Evolutionary conservation across 2,113 vertebrate species (phyloP), one percentile per base, ranked within the genome.

Genomic region (Osmerus eperlanus): DNA sequence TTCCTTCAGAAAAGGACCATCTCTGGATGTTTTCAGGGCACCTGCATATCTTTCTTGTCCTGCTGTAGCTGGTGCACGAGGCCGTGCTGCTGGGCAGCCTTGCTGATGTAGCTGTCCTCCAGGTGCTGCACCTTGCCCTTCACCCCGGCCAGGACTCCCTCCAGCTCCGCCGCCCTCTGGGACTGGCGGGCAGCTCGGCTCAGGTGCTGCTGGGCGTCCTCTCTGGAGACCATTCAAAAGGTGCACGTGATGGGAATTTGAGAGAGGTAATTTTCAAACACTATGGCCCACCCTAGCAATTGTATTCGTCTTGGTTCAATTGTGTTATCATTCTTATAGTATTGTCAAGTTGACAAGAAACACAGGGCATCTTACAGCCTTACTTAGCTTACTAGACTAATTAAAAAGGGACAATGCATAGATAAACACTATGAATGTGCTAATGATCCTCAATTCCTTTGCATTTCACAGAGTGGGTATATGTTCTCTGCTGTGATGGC

Each of bases 121-220:
- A 97, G 83, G 71, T 95, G 93, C 81, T 93, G 88, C 79, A 97
- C 91, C 89, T 92, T 94, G 81, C 80, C 79, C 85, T 92, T 95
- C 47, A 97, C 92, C 15, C 63, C 79, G 16, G 94, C 91, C 82
- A 96, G 78, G 54, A 96, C 78, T 0, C 82, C 81, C 84, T 96
- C 93, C 77, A 97, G 89, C 65, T 96, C 93, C 0, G 91, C 83
- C 62, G 87, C 92, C 68, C 91, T 85, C 53, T 93, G 86, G 41
- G 94, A 89, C 73, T 95, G 91, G 11, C 73, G 81, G 72, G 87
- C 81, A 1, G 93, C 90, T 62, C 77, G 83, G 61, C 74, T 71
- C 79, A 88, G 83, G 68, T 94, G 92, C 81, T 90, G 82, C 4
- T 90, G 89, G 36, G 89, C 74, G 72, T 95, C 92, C 67, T 91